Evolutionary conservation across 2,888 invertebrate species (phyloP), one percentile per base, ranked within the genome.

Genomic region (Cybosia mesomella): DNA sequence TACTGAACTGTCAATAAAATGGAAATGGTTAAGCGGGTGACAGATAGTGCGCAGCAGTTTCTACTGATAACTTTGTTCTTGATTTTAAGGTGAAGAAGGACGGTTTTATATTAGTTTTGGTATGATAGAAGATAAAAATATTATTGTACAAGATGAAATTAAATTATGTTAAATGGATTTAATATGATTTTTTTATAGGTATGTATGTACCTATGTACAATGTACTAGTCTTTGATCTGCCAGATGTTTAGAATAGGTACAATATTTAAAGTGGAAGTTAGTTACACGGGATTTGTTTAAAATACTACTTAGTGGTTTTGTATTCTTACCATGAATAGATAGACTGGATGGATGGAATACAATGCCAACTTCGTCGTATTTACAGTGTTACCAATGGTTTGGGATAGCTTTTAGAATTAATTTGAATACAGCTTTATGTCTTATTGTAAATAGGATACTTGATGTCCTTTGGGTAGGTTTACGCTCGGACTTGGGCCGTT

Each of bases 1-100:
- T 11, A 34, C 13, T 60, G 22, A 61, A 53, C 36, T 59, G 34
- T 57, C 70, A 39, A 54, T 36, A 13, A 24, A 57, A 28, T 36
- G 34, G 22, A 36, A n/a, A n/a, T 34, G 58, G 10, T 58, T 5
- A n/a, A 32, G 18, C 32, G 18, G n/a, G n/a, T 28, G 58, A 55
- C 55, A 24, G 24, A 49, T 49, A 49, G 49, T 49, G 21, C n/a
- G n/a, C 24, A 55, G 24, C 11, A 55, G 24, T 24, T 55, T 13
- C 24, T 24, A 55, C 24, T 13, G 24, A 11, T 55, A 55, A 28
- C 0, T 28, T 24, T 24, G 24, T 55, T 1, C 9, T 49, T 49
- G 2, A n/a, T n/a, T 9, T 9, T 5, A n/a, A n/a, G 1, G n/a
- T n/a, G n/a, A 49, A 15, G 15, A 4, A 43, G 18, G 18, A 13